phyloP scores from a whole-genome alignment of 2,113 vertebrate genomes.

The Oophaga pumilio region DNA sequence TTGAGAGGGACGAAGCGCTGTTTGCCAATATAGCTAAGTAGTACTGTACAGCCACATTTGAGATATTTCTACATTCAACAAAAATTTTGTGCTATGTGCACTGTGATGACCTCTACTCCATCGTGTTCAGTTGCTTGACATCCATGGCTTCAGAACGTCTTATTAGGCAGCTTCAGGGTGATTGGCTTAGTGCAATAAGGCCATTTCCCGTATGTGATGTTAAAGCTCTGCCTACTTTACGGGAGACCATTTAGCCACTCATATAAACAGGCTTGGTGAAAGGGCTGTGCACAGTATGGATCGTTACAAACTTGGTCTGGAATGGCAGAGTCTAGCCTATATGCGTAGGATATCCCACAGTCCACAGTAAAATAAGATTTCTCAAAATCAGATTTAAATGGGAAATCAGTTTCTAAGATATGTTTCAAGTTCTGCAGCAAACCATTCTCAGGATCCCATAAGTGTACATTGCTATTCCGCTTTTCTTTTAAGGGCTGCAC shows the following conservation, averaged over 20 bases:
- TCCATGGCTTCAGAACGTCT: slow-evolving; percentile 71
- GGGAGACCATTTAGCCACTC: slow-evolving; percentile 93
- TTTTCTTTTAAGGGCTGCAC: slow-evolving; percentile 90
- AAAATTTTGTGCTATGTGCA: no score
- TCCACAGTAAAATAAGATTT: slow-evolving; percentile 87
- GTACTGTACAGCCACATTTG: no score
- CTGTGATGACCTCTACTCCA: slow-evolving; percentile 63
- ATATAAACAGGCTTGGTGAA: slow-evolving; percentile 90
- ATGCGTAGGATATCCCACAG: slow-evolving; percentile 95
- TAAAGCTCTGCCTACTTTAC: slow-evolving; percentile 92
- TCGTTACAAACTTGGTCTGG: slow-evolving; percentile 93
- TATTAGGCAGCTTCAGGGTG: slow-evolving; percentile 83
- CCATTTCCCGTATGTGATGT: slow-evolving; percentile 91
- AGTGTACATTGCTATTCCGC: slow-evolving; percentile 90
- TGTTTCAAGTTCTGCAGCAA: slow-evolving; percentile 92
- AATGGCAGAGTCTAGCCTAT: slow-evolving; percentile 79
- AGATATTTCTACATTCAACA: no score
- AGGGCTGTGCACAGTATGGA: slow-evolving; percentile 88
- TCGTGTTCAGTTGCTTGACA: slow-evolving; percentile 11
- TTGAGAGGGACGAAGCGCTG: no score
- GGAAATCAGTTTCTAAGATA: slow-evolving; percentile 94
- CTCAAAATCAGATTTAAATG: slow-evolving; percentile 82
- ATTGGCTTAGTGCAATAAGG: slow-evolving; percentile 96
- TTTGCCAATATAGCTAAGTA: no score
- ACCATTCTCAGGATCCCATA: slow-evolving; percentile 89